Percentiles rank a stretch among this genome's conserved stretches.
These are phyloP conservation scores for Alaudala cheleensis DNA, from an alignment of 2,113 vertebrate species.

Conservation along the genomic window DNA sequence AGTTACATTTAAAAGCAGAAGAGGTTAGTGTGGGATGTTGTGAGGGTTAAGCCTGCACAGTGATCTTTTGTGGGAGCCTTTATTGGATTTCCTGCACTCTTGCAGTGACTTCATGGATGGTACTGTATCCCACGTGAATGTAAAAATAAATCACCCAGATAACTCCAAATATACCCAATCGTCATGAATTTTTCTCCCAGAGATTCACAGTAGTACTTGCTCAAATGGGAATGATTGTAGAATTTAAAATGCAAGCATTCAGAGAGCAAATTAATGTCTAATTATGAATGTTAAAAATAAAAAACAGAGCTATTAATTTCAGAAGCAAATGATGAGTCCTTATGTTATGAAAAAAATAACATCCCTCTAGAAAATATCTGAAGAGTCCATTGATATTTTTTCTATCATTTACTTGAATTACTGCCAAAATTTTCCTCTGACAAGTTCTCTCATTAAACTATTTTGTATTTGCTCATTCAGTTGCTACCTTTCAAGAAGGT, in stretches of 20 bases:
- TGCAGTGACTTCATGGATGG: not conserved
- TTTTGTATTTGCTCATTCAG: not conserved
- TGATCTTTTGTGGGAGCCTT: not conserved
- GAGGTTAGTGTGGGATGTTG: not conserved
- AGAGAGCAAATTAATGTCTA: slow-evolving; percentile 46
- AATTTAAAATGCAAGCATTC: slow-evolving; percentile 43
- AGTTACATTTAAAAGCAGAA: not conserved
- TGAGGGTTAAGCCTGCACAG: not conserved
- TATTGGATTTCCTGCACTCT: not conserved
- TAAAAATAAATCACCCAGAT: slow-evolving; percentile 2
- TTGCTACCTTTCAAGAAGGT: not conserved
- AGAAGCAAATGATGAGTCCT: slow-evolving; percentile 21
- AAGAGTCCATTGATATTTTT: slow-evolving; percentile 49
- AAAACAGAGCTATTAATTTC: slow-evolving; percentile 55
- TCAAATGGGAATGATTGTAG: slow-evolving; percentile 23
- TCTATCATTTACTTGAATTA: slow-evolving; percentile 18
- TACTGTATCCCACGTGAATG: fast-evolving
- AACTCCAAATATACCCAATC: not conserved
- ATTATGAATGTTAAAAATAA: slow-evolving; percentile 63
- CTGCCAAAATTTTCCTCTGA: slow-evolving; percentile 15
- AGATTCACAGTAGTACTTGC: not conserved
- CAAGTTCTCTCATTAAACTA: not conserved
- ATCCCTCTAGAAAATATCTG: slow-evolving; percentile 26
- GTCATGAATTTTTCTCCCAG: not conserved
- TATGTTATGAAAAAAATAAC: slow-evolving; percentile 34